Evolutionary conservation across 2,797 vertebrate genomes (phyloP).

Genomic region (Hippocampus kuda): DNA sequence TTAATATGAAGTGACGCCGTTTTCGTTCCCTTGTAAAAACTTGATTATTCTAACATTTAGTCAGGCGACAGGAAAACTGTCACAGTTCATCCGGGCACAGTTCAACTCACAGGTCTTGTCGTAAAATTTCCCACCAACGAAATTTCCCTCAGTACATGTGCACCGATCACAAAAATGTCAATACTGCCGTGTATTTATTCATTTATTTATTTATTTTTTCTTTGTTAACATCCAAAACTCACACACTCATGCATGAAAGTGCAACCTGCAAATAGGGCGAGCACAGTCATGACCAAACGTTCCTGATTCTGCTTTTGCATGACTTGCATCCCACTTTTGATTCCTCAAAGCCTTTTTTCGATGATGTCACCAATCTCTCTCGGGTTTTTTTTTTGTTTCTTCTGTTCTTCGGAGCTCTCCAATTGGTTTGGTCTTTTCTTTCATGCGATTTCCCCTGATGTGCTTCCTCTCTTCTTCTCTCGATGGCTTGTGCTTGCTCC

Average conservation of each 20-base stretch:
- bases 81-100: background rate
- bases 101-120: too few species aligned
- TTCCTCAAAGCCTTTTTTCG: background rate
- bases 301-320: conserved; percentile 5
- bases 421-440: conserved; percentile 19
- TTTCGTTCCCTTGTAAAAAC: too few species aligned
- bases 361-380: background rate
- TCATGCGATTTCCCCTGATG: background rate
- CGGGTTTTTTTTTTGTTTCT: conserved; percentile 5
- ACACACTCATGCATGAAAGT: background rate
- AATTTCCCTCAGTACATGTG: too few species aligned
- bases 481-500: conserved; percentile 75
- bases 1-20: too few species aligned
- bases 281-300: background rate
- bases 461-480: conserved; percentile 44
- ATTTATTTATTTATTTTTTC: too few species aligned
- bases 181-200: too few species aligned
- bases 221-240: too few species aligned
- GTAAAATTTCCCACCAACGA: too few species aligned
- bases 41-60: too few species aligned
- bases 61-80: too few species aligned
- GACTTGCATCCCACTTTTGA: background rate
- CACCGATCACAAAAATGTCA: too few species aligned
- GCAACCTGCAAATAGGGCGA: background rate
- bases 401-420: conserved; percentile 29